Evolutionary conservation across 2,113 vertebrate species (phyloP).

Genomic region (Grantiella picta): DNA sequence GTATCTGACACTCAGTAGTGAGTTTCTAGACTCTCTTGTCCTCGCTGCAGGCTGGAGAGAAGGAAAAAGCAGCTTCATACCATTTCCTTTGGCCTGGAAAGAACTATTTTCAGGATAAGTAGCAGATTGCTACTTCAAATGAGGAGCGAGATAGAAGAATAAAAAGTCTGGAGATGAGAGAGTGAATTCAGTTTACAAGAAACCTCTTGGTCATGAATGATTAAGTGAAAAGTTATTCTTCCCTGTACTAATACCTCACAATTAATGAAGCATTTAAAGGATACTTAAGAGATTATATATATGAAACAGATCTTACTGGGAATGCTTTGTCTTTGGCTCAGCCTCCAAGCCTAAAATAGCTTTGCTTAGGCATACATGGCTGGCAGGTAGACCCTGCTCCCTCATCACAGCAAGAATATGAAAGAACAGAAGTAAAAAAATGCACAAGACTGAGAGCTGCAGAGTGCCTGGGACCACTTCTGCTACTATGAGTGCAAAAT

Average conservation of each 20-base stretch:
- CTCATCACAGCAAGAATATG: neutral
- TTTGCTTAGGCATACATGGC: neutral
- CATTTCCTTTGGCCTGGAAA: conserved; percentile 46
- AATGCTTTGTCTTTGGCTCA: neutral
- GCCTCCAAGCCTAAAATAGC: neutral
- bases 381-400: neutral
- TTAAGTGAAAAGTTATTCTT: conserved; percentile 40
- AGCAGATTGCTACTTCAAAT: conserved; percentile 48
- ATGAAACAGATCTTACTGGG: neutral
- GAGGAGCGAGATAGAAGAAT: neutral
- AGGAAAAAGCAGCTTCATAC: conserved; percentile 35
- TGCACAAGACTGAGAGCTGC: neutral
- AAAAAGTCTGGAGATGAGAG: neutral
- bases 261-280: conserved; percentile 26
- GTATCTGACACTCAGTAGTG: neutral
- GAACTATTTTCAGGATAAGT: conserved; percentile 38
- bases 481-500: neutral
- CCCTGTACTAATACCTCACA: neutral
- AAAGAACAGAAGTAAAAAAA: neutral
- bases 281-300: neutral
- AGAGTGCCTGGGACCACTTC: neutral
- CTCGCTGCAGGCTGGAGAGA: neutral
- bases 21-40: neutral
- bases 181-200: conserved; percentile 44
- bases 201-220: conserved; percentile 35